Base-by-base conservation (phyloP, 1,140 invertebrate species). In the Aphelenchoides fujianensis region DNA sequence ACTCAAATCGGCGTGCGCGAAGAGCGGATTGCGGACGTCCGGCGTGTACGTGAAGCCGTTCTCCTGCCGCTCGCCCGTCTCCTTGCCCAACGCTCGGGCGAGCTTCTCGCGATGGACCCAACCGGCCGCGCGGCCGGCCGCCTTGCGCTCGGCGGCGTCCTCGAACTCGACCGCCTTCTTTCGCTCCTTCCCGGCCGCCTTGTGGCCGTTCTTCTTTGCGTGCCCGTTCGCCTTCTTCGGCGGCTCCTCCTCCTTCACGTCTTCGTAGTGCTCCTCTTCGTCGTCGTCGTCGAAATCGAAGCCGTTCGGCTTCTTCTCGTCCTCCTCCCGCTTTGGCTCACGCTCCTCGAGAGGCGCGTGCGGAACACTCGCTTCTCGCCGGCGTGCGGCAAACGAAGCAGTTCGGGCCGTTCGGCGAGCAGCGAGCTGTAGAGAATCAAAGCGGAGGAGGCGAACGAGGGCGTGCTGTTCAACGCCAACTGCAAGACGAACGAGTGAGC, bases 361-460 rank as follows among this genome's bases (percentile, higher is more conserved):
- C 41, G 41, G 23, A 48, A 48, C 12, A 48, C 41, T 16, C 23
- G 12, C 41, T 12, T 16, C 12, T 48, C 41, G 23, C 41, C 41
- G 41, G 41, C 12, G 12, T 23, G 41, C 23, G 41, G 41, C 12
- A 61, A 69, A 35, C 72, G 67, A 41, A 74, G 82, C 37, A 62
- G 83, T 55, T 74, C 69, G 76, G 5, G 82, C 76, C 72, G 84
- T 84, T 5, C 73, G 70, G 73, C 86, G 86, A 7, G 84, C 74
- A 37, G 93, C 85, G 86, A 92, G 0, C 91, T 92, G n/a, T 93
- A 85, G 0, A 92, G 81, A 78, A 91, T 90, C n/a, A 95, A 84
- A 67, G 90, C 89, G 48, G 90, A 91, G 83, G 91, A 92, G 0
- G 89, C 86, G 84, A 92, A 87, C 69, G 87, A 85, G 9, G 89